Percentiles rank a stretch among this genome's conserved stretches.
Evolutionary conservation across 2,113 vertebrate genomes (phyloP).

Genomic region (Nymphicus hollandicus): DNA sequence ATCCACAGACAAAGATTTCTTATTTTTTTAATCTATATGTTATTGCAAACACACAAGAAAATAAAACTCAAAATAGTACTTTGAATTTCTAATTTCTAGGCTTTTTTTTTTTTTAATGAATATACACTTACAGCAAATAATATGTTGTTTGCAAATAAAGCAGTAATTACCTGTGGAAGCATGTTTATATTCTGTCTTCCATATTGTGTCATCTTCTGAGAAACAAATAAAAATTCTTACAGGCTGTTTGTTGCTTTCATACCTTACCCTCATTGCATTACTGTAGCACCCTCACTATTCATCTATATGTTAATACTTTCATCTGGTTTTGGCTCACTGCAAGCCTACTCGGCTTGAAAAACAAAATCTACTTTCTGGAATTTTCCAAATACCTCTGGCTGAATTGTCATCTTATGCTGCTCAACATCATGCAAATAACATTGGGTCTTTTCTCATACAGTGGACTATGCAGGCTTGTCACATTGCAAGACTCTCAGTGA

Average conservation of each 20-base stretch:
- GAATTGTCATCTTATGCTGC: neutral
- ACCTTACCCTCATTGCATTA: neutral
- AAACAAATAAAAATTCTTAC: conserved; percentile 1
- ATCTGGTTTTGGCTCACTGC: neutral
- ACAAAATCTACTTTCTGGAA: neutral
- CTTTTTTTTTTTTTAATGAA: neutral
- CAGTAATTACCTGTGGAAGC: conserved; percentile 44
- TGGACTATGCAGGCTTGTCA: neutral
- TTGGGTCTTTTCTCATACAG: neutral
- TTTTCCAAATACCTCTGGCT: neutral
- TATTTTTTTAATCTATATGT: neutral
- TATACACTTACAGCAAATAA: neutral
- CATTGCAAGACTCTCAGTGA: neutral
- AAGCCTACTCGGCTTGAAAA: neutral
- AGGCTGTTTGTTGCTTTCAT: neutral
- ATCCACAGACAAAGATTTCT: neutral
- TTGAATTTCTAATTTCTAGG: neutral
- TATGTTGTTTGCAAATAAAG: neutral
- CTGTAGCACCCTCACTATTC: neutral
- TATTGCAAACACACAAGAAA: neutral
- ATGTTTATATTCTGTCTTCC: conserved; percentile 45
- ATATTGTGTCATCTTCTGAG: conserved; percentile 47
- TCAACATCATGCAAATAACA: neutral
- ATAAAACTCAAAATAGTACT: neutral
- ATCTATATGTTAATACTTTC: neutral